Evolutionary conservation across 2,797 vertebrate species (phyloP), one percentile per base, ranked within the genome.

Genomic region (Acrossocheilus fasciatus): DNA sequence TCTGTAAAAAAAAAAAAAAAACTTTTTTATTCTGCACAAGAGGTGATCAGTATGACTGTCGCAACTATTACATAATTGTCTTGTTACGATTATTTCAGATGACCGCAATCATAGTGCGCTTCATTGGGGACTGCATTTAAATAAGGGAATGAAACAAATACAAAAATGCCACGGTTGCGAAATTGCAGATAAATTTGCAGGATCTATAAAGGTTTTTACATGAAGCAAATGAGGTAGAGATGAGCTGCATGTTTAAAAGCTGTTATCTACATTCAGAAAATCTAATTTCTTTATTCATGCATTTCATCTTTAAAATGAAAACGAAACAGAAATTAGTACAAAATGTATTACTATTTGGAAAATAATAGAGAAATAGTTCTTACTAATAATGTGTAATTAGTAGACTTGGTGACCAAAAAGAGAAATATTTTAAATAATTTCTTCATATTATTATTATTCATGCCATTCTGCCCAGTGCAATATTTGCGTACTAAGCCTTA

Each of bases 1-100:
- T 64, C 50, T 84, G 6, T 52, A 41, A 30, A 52, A 20, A 77
- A 77, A 68, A 9, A 30, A 30, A 52, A 20, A 77, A 77, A 68
- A 30, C 81, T 73, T 57, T 23, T 41, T 17, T 7, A 11, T 82
- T 14, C 69, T 39, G 66, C 12, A 43, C 69, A 5, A 9, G 11
- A 23, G 0, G 11, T n/a, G 9, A 34, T 18, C 0, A n/a, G 9
- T 34, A 47, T 45, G 43, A 64, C 78, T 36, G 6, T 81, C 8
- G 15, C 15, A 79, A 20, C 9, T 26, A 7, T 80, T 82, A 52
- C 47, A 10, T 70, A 43, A 57, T 39, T 4, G 7, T 54, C 15
- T 54, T 15, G 80, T 41, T 23, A 0, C 0, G 47, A 82, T 39
- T 82, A 39, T 82, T 72, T 72, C 8, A 43, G 66, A 41, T 39